Percentiles rank a stretch among this genome's conserved stretches.
phyloP scores from a whole-genome alignment of 23 tunicate species.

The Clavelina lepadiformis region DNA sequence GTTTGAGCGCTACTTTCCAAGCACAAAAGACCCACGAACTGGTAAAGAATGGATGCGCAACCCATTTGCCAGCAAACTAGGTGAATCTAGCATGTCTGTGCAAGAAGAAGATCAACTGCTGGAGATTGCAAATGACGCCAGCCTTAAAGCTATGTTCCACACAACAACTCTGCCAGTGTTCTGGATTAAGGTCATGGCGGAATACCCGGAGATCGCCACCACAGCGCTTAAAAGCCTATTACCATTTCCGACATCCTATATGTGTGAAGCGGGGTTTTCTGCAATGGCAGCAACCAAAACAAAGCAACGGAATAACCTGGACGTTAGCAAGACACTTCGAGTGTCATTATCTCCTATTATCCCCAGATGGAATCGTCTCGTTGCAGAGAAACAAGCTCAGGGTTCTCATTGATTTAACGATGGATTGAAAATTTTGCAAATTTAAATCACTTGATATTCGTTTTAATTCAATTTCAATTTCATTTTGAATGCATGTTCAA shows the following conservation, averaged over 20 bases:
- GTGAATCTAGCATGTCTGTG: constrained; percentile 2
- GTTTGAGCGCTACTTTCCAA: constrained; percentile 12
- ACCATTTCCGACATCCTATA: constrained; percentile 22
- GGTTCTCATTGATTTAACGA: too few species aligned
- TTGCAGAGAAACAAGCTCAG: too few species aligned
- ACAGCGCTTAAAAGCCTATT: constrained; percentile 11
- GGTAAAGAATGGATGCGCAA: constrained; percentile 21
- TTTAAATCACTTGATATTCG: too few species aligned
- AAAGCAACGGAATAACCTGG: constrained; percentile 2
- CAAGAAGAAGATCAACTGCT: constrained; percentile 13
- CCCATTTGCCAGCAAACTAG: constrained; percentile 4
- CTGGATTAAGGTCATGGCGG: constrained; percentile 10
- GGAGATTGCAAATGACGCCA: constrained; percentile 9
- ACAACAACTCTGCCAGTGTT: constrained; percentile 12
- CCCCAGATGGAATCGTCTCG: too few species aligned
- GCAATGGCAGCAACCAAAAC: constrained; percentile 17
- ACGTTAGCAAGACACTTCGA: neutral
- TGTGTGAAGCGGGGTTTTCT: constrained; percentile 25
- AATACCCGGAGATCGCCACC: constrained; percentile 20
- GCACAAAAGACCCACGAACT: constrained; percentile 13
- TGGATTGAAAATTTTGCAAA: too few species aligned
- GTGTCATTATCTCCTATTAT: too few species aligned
- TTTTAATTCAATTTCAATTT: too few species aligned
- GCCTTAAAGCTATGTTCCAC: constrained; percentile 2
- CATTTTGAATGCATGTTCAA: too few species aligned